These are phyloP conservation scores for Coregonus clupeaformis DNA, from an alignment of 2,113 vertebrate species.

Conservation along the genomic window DNA sequence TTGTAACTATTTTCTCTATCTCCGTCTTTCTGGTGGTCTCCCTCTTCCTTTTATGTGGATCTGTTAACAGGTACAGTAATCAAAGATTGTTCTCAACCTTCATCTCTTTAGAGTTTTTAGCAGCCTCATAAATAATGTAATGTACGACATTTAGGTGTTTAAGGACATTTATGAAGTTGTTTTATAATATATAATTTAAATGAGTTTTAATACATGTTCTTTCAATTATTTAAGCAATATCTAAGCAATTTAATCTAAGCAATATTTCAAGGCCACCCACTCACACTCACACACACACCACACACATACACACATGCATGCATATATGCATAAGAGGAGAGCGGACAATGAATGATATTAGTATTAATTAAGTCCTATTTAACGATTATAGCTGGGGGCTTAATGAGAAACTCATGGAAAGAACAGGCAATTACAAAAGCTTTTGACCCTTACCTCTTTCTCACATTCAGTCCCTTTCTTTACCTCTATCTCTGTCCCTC, in stretches of 20 bases:
- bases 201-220: not conserved
- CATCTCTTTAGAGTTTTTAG: conserved; percentile 4
- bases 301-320: conserved; percentile 8
- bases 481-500: conserved; percentile 26
- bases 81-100: not conserved
- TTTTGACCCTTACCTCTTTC: conserved; percentile 33
- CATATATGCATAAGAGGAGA: not conserved
- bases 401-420: conserved; percentile 29
- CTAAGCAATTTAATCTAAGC: not conserved
- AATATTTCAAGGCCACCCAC: not conserved
- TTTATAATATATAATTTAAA: not conserved
- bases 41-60: not conserved
- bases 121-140: not conserved
- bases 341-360: conserved; percentile 21
- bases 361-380: conserved; percentile 40
- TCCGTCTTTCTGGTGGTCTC: not conserved
- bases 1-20: not conserved
- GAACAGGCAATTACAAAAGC: conserved; percentile 28
- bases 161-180: not conserved
- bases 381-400: conserved; percentile 20
- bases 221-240: not conserved
- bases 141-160: not conserved
- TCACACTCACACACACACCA: conserved; percentile 9
- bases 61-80: conserved; percentile 57
- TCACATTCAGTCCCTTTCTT: conserved; percentile 7